These are phyloP conservation scores for Leptopilina syphax DNA, from an alignment of 2,888 invertebrate genomes.

Conservation along the genomic window DNA sequence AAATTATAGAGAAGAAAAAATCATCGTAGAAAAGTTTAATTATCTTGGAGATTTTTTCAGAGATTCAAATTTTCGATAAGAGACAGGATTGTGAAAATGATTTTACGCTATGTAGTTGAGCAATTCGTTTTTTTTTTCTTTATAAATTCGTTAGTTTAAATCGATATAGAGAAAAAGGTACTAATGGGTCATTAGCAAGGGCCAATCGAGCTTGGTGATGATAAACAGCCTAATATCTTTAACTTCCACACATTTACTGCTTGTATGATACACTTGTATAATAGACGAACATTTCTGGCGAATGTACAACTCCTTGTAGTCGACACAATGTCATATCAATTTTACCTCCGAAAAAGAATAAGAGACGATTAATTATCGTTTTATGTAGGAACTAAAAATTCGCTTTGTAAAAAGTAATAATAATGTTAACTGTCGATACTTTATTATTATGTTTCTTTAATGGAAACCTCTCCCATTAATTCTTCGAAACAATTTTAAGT, in stretches of 20 bases:
- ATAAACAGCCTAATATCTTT: conserved; percentile 35
- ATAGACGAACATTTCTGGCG: conserved; percentile 14
- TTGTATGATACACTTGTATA: conserved; percentile 37
- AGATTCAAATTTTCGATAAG: neutral
- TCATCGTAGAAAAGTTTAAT: too few relatives aligned
- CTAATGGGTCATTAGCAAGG: conserved; percentile 19
- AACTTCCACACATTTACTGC: conserved; percentile 27
- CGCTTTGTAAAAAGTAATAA: conserved; percentile 39
- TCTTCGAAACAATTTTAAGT: too few relatives aligned
- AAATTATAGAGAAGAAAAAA: too few relatives aligned
- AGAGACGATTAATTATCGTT: neutral
- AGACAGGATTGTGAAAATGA: conserved; percentile 11
- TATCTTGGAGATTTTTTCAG: too few relatives aligned
- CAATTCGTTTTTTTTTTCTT: neutral
- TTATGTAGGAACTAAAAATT: conserved; percentile 22
- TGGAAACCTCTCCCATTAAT: conserved; percentile 15
- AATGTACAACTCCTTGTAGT: conserved; percentile 15
- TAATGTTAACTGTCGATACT: conserved; percentile 37
- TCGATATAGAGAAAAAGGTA: neutral
- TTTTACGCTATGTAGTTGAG: conserved; percentile 16
- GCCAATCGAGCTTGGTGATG: conserved; percentile 31
- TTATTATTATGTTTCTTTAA: conserved; percentile 17
- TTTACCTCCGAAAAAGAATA: conserved; percentile 14
- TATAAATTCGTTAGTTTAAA: neutral
- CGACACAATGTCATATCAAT: conserved; percentile 31